These are phyloP conservation scores for Lordiphosa mommai DNA, from an alignment of 1,140 invertebrate genomes.

Conservation along the genomic window DNA sequence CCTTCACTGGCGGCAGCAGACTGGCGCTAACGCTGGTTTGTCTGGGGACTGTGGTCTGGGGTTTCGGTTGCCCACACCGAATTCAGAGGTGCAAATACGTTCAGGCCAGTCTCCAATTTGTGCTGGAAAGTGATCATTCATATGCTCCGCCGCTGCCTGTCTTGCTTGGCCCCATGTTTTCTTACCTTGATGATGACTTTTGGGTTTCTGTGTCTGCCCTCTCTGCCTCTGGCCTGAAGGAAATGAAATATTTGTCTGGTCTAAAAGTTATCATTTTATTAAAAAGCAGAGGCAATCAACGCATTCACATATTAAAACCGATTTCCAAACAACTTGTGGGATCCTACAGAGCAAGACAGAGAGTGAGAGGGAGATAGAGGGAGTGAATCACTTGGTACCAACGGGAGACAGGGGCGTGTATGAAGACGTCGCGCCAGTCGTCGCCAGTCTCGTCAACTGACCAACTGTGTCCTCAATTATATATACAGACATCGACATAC, in stretches of 20 bases:
- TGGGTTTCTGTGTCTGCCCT: constrained; percentile 43
- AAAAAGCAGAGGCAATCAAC: constrained; percentile 78
- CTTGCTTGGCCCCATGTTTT: constrained; percentile 32
- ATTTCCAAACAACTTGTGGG: constrained; percentile 54
- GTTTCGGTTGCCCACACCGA: constrained; percentile 63
- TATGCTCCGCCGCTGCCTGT: constrained; percentile 38
- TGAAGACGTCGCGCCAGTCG: constrained; percentile 64
- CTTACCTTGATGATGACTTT: constrained; percentile 62
- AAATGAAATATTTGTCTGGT: constrained; percentile 79
- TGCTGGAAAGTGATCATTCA: constrained; percentile 71
- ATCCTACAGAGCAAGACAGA: constrained; percentile 36
- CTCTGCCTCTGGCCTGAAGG: constrained; percentile 34
- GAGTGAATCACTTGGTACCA: constrained; percentile 40
- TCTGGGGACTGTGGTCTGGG: constrained; percentile 17
- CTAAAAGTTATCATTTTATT: constrained; percentile 79
- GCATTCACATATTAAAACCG: constrained; percentile 77
- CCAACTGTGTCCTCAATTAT: constrained; percentile 47
- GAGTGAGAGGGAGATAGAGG: constrained; percentile 7
- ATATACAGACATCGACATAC: constrained; percentile 3
- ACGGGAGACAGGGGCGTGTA: constrained; percentile 74
- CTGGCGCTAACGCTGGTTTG: constrained; percentile 55
- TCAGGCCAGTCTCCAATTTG: constrained; percentile 71
- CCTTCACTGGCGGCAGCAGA: constrained; percentile 62
- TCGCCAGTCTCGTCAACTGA: constrained; percentile 38
- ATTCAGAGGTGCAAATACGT: constrained; percentile 78